phyloP scores from a whole-genome alignment of 2,797 vertebrate genomes.

The Gallirallus australis region DNA sequence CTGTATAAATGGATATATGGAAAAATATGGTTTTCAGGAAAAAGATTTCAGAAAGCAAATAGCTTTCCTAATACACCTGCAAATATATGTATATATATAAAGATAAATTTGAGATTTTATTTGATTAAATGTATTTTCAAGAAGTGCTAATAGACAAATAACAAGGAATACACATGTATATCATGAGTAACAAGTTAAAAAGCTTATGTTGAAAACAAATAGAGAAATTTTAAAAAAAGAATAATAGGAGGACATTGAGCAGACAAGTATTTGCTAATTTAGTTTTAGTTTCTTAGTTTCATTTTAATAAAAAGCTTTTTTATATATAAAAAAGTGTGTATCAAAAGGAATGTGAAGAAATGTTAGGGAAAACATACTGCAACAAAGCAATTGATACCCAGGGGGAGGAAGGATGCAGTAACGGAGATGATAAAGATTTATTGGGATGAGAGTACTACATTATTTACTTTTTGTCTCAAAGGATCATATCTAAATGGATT shows the following conservation, averaged over 20 bases:
- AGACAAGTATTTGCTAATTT: background rate
- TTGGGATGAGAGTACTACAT: background rate
- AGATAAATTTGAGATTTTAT: background rate
- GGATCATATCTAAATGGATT: conserved; percentile 8
- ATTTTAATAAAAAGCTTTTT: background rate
- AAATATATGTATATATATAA: background rate
- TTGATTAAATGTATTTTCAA: background rate
- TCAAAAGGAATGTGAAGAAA: background rate
- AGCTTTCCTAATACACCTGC: background rate
- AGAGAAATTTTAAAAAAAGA: background rate
- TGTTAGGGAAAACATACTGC: background rate
- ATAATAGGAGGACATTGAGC: background rate
- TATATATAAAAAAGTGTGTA: background rate
- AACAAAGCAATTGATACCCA: background rate
- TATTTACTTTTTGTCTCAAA: conserved; percentile 17
- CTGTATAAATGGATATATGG: rapidly evolving
- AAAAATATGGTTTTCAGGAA: background rate
- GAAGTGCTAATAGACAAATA: background rate
- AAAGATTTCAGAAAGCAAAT: background rate
- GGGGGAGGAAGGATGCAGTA: background rate
- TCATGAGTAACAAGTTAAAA: background rate
- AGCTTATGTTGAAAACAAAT: background rate
- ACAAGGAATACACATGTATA: background rate
- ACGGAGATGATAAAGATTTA: conserved; percentile 12
- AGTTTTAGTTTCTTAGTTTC: background rate